Base-by-base conservation (phyloP, 2,113 vertebrate species). In the Varanus komodoensis region DNA sequence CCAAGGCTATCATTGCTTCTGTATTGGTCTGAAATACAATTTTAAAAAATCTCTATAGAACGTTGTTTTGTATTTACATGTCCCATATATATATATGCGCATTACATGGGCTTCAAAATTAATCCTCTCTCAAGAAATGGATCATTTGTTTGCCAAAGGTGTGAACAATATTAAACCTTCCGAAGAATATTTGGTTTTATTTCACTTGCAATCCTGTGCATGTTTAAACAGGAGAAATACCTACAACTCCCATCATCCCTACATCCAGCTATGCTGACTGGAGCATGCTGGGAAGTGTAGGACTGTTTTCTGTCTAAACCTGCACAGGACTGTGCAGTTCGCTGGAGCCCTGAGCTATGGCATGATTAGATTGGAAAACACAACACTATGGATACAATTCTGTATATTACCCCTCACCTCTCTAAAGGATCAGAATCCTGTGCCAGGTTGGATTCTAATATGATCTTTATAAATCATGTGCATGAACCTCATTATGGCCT, bases 11-110 rank as follows among this genome's bases (percentile, higher is more conserved):
- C 90, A 87, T 91, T 91, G 93, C 89, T 95, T 95, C 88, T 89
- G 87, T 94, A 93, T 94, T 94, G 93, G 94, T 95, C 90, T 94
- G 89, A 79, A 92, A 86, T 69, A 54, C 32, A 93, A 44, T 27
- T 15, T 50, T 32, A 8, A 29, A 77, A 19, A 73, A 80, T 9
- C 54, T 61, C 52, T 90, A 87, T 90, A 87, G 74, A 71, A 34
- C 38, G 71, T 74, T 69, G 73, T 14, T 88, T 19, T 61, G 64
- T 83, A 84, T 52, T 73, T 90, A 52, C 14, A 71, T 83, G 57
- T 86, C 82, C 87, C 73, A 25, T 71, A 79, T 87, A 82, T 69
- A 85, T 38, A 77, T 82, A 61, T 77, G 67, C 3, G 19, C 7
- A 52, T 38, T 75, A 34, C n/a, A 11, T 52, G 15, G 19, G 75